A percentile compares a stretch with the other conserved stretches of the same genome.
phyloP scores from a whole-genome alignment of 2,797 vertebrate genomes.

The Helostoma temminkii region DNA sequence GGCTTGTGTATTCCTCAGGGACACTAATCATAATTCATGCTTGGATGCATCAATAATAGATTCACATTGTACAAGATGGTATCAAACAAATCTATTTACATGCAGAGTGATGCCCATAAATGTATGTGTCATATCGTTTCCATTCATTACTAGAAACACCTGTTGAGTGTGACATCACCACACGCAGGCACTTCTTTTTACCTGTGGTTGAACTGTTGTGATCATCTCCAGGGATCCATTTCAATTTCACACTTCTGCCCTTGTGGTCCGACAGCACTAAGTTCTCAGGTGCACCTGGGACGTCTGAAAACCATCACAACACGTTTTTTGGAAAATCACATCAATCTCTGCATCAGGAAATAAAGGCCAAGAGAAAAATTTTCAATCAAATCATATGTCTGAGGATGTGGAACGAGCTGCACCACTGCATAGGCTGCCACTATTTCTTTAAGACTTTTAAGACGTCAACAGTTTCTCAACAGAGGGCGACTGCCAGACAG shows the following conservation, averaged over 20 bases:
- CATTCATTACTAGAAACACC: background rate
- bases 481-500: conserved; percentile 10
- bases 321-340: conserved; percentile 43
- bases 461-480: conserved; percentile 28
- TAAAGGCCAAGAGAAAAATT: conserved; percentile 31
- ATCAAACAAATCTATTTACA: conserved; percentile 53
- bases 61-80: conserved; percentile 50
- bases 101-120: conserved; percentile 20
- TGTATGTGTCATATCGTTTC: conserved; percentile 17
- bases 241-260: conserved; percentile 88
- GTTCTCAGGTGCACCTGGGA: conserved; percentile 89
- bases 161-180: conserved; percentile 24
- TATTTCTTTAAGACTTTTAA: conserved; percentile 19
- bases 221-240: conserved; percentile 90
- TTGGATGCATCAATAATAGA: conserved; percentile 64
- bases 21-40: conserved; percentile 54
- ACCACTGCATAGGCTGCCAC: conserved; percentile 3
- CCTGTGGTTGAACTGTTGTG: conserved; percentile 92
- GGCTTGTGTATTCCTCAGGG: conserved; percentile 44
- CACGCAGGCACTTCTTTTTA: conserved; percentile 69
- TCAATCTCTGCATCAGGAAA: conserved; percentile 36
- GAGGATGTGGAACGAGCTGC: conserved; percentile 50
- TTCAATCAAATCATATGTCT: conserved; percentile 40
- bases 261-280: conserved; percentile 88
- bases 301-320: conserved; percentile 83